Conservation (phyloP, 1,140 invertebrate species). For the Drosophila tropicalis region DNA sequence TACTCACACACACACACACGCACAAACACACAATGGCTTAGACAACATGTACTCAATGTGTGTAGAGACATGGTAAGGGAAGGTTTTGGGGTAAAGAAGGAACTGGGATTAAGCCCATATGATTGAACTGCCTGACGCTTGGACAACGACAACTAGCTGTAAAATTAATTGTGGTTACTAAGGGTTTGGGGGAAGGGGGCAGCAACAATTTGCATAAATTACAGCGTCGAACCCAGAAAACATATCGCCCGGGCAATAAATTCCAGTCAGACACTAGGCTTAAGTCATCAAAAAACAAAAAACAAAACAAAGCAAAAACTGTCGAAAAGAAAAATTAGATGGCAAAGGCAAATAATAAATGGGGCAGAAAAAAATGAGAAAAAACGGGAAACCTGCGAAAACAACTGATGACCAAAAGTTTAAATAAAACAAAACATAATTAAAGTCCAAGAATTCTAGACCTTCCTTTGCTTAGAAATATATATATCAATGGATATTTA, state of each 20-base stretch:
- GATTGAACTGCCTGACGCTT: conserved; percentile 61
- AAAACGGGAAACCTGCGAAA: conserved; percentile 14
- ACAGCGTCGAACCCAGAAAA: conserved; percentile 32
- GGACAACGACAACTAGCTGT: conserved; percentile 37
- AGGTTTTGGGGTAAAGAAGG: background rate
- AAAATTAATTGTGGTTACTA: conserved; percentile 63
- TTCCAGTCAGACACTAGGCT: conserved; percentile 60
- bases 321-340: conserved; percentile 7
- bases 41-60: conserved; percentile 32
- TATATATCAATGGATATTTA: too few relatives aligned
- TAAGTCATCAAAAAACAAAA: conserved; percentile 64
- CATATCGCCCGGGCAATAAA: conserved; percentile 69
- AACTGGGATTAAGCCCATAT: conserved; percentile 50
- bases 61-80: background rate
- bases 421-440: background rate
- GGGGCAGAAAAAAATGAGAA: background rate
- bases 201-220: conserved; percentile 77
- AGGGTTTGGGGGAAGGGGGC: conserved; percentile 20
- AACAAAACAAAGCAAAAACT: conserved; percentile 7
- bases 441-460: too few relatives aligned
- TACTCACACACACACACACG: background rate
- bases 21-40: conserved; percentile 16
- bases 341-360: conserved; percentile 6
- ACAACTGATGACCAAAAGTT: conserved; percentile 8
- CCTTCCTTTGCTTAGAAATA: too few relatives aligned